These are phyloP conservation scores for Hoplodrina blanda DNA, from an alignment of 2,888 invertebrate species.

Conservation along the genomic window DNA sequence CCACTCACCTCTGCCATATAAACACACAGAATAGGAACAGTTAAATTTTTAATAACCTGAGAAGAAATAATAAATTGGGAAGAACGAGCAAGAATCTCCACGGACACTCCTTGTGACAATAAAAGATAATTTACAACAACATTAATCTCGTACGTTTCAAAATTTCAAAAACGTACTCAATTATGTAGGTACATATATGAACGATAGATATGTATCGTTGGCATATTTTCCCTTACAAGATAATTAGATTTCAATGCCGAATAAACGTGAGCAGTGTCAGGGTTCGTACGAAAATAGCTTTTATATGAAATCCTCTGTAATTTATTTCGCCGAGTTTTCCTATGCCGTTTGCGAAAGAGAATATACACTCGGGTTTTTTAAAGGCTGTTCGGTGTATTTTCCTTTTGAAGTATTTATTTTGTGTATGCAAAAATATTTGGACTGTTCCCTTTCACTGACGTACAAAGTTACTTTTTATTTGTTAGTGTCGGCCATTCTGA, in stretches of 20 bases:
- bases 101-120: too few species aligned
- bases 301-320: conserved; percentile 37
- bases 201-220: conserved; percentile 22
- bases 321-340: conserved; percentile 33
- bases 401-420: conserved; percentile 1
- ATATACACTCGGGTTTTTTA: neutral
- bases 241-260: conserved; percentile 55
- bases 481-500: too few species aligned
- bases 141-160: neutral
- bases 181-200: neutral
- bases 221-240: conserved; percentile 37
- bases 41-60: too few species aligned
- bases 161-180: neutral
- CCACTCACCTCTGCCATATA: too few species aligned
- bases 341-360: conserved; percentile 2
- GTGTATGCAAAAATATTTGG: neutral
- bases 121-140: too few species aligned
- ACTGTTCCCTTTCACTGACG: neutral
- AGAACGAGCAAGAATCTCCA: too few species aligned
- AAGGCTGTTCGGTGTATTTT: neutral
- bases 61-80: too few species aligned
- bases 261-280: conserved; percentile 31
- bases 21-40: too few species aligned
- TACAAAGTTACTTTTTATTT: too few species aligned
- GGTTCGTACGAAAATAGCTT: conserved; percentile 32